These are phyloP conservation scores for Eupithecia insigniata DNA, from an alignment of 2,888 invertebrate genomes.

Conservation along the genomic window DNA sequence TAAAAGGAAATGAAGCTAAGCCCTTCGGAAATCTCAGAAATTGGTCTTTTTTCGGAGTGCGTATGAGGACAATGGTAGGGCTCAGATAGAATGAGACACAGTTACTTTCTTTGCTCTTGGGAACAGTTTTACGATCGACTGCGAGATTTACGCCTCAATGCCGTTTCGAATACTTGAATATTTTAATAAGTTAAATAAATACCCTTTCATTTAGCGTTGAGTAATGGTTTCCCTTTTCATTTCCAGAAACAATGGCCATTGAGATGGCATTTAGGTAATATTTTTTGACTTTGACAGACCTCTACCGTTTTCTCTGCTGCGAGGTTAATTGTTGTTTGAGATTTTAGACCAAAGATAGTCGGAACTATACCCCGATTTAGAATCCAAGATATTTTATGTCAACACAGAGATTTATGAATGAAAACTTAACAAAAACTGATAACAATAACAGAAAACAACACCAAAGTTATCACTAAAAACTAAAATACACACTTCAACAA, in stretches of 20 bases:
- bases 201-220: conserved; percentile 54
- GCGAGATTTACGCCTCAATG: conserved; percentile 74
- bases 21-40: conserved; percentile 84
- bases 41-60: conserved; percentile 79
- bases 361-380: too few relatives aligned
- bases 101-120: conserved; percentile 71
- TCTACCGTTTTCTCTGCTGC: conserved; percentile 26
- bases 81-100: conserved; percentile 74
- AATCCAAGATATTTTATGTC: too few relatives aligned
- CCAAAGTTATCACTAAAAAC: too few relatives aligned
- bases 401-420: too few relatives aligned
- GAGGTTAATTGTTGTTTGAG: conserved; percentile 30
- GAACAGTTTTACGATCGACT: conserved; percentile 78
- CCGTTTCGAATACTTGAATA: conserved; percentile 70
- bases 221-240: conserved; percentile 59
- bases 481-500: too few relatives aligned
- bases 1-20: conserved; percentile 84
- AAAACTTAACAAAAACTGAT: too few relatives aligned
- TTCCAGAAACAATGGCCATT: conserved; percentile 47
- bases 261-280: conserved; percentile 43
- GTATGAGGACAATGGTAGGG: conserved; percentile 78
- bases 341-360: too few relatives aligned
- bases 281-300: conserved; percentile 29
- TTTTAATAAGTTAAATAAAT: conserved; percentile 68
- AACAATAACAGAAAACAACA: too few relatives aligned